Conservation (phyloP, 2,797 vertebrate species). For the Pelodytes ibericus region DNA sequence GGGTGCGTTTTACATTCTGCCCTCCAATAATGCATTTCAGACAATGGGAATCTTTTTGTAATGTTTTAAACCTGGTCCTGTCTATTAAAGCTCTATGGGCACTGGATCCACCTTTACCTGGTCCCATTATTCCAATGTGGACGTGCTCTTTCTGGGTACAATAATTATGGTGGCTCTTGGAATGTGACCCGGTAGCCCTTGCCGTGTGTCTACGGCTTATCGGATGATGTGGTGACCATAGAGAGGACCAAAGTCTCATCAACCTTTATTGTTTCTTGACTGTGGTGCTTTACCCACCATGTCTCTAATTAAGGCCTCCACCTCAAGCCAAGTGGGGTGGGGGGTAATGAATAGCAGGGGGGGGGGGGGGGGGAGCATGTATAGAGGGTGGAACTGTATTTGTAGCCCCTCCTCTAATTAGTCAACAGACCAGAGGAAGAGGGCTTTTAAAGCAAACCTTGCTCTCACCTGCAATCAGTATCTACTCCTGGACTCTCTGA, state of each 20-base stretch:
- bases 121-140: not conserved
- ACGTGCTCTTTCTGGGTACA: not conserved
- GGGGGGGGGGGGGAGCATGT: not conserved
- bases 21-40: constrained; percentile 13
- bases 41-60: constrained; percentile 29
- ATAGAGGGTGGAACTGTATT: constrained; percentile 34
- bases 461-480: constrained; percentile 32
- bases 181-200: too few relatives aligned
- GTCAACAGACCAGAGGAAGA: constrained; percentile 39
- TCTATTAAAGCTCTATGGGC: not conserved
- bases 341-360: too few relatives aligned
- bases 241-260: not conserved
- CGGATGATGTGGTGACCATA: not conserved
- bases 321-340: constrained; percentile 19
- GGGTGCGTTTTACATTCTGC: constrained; percentile 13
- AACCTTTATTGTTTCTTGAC: not conserved
- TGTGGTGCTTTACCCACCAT: constrained; percentile 7
- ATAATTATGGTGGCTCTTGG: not conserved
- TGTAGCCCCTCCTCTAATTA: constrained; percentile 41
- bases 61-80: constrained; percentile 3
- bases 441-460: constrained; percentile 41
- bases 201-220: too few relatives aligned
- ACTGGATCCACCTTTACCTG: not conserved
- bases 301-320: constrained; percentile 19
- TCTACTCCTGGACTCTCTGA: constrained; percentile 18